Base-by-base conservation (phyloP, 1,140 invertebrate genomes). In the Aphelenchoides fujianensis region DNA sequence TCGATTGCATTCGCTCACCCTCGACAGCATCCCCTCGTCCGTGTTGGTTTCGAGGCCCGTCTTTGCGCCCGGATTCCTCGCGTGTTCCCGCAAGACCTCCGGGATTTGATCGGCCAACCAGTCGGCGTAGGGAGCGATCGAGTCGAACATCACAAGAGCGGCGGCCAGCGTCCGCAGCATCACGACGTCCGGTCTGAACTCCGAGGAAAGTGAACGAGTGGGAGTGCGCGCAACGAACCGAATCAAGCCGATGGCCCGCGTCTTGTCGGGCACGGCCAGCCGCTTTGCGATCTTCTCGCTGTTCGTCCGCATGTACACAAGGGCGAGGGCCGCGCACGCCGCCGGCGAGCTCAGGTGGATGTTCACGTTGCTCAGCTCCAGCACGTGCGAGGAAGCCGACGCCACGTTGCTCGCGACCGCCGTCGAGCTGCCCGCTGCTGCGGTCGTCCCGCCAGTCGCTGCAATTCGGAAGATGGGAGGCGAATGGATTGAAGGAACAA, bases 241-340 rank as follows among this genome's bases (percentile, higher is more conserved):
- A 67, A 70, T 70, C 32, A 41, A 28, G 30, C 53, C 37, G 12
- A 70, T 35, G 2, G 30, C n/a, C 3, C 34, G 32, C 3, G 54
- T 36, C 1, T 23, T 52, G 16, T 69, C 12, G 28, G 69, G 69
- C 31, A 64, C 30, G 1, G 5, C 12, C 19, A 70, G 36, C 2
- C 34, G 31, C 2, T 67, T 5, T 19, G 53, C 28, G 54, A 70
- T 70, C n/a, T 71, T 9, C 9, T 69, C 19, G n/a, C 53, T 31
- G 19, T 68, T 70, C 0, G 69, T 70, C 27, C 64, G 68, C 3
- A 70, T 23, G 34, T 70, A 70, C 2, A 67, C 52, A 16, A 70
- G 35, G 16, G 69, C 34, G 19, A 70, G 34, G 19, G 69, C 69
- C 23, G 36, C 32, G 16, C 68, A 70, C 28, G 69, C 69, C 16